A percentile compares a stretch with the other conserved stretches of the same genome.
These are phyloP conservation scores for Stictocephala bisonia DNA, from an alignment of 2,888 invertebrate species.

Conservation along the genomic window DNA sequence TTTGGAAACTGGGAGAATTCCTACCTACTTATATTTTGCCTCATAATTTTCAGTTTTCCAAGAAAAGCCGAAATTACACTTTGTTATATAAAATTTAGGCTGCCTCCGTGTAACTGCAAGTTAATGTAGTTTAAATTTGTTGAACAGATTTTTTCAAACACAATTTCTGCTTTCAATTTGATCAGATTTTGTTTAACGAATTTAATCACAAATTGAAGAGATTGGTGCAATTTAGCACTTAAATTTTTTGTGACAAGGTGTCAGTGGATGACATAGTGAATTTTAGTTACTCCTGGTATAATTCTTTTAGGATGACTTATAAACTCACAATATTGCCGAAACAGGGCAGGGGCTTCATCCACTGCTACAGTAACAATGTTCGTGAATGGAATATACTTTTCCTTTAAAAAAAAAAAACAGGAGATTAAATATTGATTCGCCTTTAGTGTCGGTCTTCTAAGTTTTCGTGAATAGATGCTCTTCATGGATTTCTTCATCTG, in stretches of 20 bases:
- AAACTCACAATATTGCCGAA: constrained; percentile 61
- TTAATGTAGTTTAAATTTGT: constrained; percentile 39
- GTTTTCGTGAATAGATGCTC: constrained; percentile 61
- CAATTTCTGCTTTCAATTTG: constrained; percentile 60
- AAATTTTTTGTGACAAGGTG: constrained; percentile 56
- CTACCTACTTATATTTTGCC: constrained; percentile 59
- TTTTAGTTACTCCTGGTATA: constrained; percentile 55
- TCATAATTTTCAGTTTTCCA: too few relatives aligned
- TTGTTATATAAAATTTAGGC: constrained; percentile 59
- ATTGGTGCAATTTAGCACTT: constrained; percentile 49
- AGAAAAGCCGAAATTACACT: constrained; percentile 58
- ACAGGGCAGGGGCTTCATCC: constrained; percentile 61
- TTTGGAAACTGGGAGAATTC: too few relatives aligned
- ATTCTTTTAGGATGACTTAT: constrained; percentile 60
- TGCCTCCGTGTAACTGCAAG: constrained; percentile 59
- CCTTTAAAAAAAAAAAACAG: constrained; percentile 55
- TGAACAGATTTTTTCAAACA: constrained; percentile 37
- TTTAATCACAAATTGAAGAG: constrained; percentile 52
- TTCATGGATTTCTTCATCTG: constrained; percentile 62
- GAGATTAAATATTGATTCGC: constrained; percentile 61
- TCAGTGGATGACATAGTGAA: constrained; percentile 59
- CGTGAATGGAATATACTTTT: too few relatives aligned
- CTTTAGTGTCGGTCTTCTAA: constrained; percentile 62
- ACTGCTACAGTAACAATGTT: constrained; percentile 60
- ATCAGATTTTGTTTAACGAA: constrained; percentile 61